Base-by-base conservation (phyloP, 1,140 invertebrate species). In the Neodiprion virginianus region DNA sequence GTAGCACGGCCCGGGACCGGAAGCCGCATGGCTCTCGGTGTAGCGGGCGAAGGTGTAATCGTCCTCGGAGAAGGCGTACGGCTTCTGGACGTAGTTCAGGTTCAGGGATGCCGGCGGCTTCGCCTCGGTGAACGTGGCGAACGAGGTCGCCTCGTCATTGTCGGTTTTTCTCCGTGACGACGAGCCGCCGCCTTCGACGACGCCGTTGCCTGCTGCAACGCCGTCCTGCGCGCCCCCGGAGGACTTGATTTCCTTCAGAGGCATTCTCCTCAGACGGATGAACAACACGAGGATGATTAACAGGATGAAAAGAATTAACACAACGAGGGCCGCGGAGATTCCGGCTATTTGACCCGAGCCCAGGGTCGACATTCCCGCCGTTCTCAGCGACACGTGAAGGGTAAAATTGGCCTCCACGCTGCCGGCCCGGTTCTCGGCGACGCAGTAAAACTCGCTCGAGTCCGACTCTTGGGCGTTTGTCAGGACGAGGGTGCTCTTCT, bases 321-420 rank as follows among this genome's bases (percentile, higher is more conserved):
- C 91, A 28, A 96, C 92, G 21, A 97, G 85, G 8, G 95, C 95
- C 1, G 95, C 94, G 73, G 95, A 95, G 48, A 97, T 90, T 4
- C 95, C 95, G 2, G 94, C 94, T 75, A 97, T 96, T 82, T 96
- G 95, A 2, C 95, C 94, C 72, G 94, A 94, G 9, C 94, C 95
- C 14, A 97, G 86, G 0, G 93, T 93, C 0, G 94, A 93, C 89
- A 95, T 94, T 40, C 94, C 95, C 7, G 93, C 93, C 10, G 94
- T 91, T 65, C 93, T 89, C 81, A 95, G 90, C 48, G 93, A 93
- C 49, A 97, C 94, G 81, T 95, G 93, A 11, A 97, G 88, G 8
- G 96, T 97, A 81, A 96, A 97, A 84, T 97, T 97, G 1, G 95
- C 94, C 88, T 96, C 95, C n/a, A 95, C 95, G 82, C 93, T 95